Base-by-base conservation (phyloP, 2,113 vertebrate genomes). In the rat (Rattus norvegicus) region DNA sequence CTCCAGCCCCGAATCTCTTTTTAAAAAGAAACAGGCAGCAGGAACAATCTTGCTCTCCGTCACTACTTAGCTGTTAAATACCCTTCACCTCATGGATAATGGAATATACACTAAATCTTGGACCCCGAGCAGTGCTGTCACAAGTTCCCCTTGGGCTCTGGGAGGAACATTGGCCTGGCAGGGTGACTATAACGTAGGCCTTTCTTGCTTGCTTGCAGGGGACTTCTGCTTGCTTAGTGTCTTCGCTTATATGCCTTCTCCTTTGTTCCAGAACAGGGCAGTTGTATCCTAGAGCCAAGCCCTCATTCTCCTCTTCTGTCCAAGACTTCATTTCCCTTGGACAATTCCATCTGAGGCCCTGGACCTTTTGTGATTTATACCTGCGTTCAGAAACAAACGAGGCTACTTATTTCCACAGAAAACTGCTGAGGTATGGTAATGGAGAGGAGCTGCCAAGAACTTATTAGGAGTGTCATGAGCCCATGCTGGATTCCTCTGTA, bases 91-190 rank as follows among this genome's bases (percentile, higher is more conserved):
- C 1, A 20, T 4, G 12, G 33, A 43, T 19, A 22, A 81, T 22
- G 33, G 30, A 16, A 17, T 0, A 0, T 33, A 54, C 9, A 1
- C 22, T n/a, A 39, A 5, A 1, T n/a, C 4, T 14, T 5, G 7
- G 80, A 20, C 39, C 5, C 19, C 1, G 28, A 22, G 7, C 2
- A n/a, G 43, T 19, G 12, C 7, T 24, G 65, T 75, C 52, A 16
- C 33, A 80, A 47, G 22, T 30, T 65, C 49, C 76, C 26, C 24
- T 30, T 76, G 14, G 69, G 75, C 26, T 28, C 28, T 76, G 14
- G 61, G 69, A 92, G 52, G 69, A 84, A 84, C 47, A 30, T 10
- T 2, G 61, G 83, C 9, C 36, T 1, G 61, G 39, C 10, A 22
- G 63, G 63, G 84, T 49, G 47, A n/a, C 19, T 59, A 7, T 36